A percentile compares a stretch with the other conserved stretches of the same genome.
These are phyloP conservation scores for Decapterus maruadsi DNA, from an alignment of 2,797 vertebrate genomes.

Conservation along the genomic window DNA sequence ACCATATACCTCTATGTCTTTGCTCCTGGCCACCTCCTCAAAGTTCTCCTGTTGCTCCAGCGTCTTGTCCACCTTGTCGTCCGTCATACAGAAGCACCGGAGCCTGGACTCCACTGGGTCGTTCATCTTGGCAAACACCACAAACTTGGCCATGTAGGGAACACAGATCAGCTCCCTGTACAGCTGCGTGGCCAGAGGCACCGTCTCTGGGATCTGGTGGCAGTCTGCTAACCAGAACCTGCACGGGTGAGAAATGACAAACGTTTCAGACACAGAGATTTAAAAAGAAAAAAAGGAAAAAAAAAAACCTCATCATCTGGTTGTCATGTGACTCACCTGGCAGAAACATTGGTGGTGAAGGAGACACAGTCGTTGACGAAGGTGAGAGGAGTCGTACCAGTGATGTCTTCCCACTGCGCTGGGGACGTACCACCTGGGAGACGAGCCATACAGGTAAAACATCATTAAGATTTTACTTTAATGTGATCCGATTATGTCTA, in stretches of 20 bases:
- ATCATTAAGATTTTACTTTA: neutral
- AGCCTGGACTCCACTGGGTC: constrained; percentile 95
- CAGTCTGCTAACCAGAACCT: constrained; percentile 99
- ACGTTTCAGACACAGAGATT: neutral
- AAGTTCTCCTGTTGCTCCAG: constrained; percentile 99
- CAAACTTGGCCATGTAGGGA: constrained; percentile 99
- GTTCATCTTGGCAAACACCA: constrained; percentile 99
- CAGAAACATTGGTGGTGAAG: constrained; percentile 99
- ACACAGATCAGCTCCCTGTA: constrained; percentile 99
- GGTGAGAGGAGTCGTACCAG: constrained; percentile 96
- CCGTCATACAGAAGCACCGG: constrained; percentile 99
- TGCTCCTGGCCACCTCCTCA: constrained; percentile 98
- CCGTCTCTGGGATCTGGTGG: constrained; percentile 97
- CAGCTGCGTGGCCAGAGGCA: constrained; percentile 94
- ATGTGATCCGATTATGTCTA: neutral
- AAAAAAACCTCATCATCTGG: neutral
- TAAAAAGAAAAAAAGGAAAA: neutral
- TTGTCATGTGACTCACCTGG: constrained; percentile 86
- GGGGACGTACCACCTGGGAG: constrained; percentile 94
- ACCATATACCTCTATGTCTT: constrained; percentile 94
- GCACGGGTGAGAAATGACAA: neutral
- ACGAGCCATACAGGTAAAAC: constrained; percentile 15
- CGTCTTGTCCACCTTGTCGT: constrained; percentile 99
- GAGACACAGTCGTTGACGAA: constrained; percentile 97
- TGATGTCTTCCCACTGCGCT: constrained; percentile 99